Percentiles rank a stretch among this genome's conserved stretches.
phyloP scores from a whole-genome alignment of 2,888 invertebrate species.

The Drosophila niveifrons region DNA sequence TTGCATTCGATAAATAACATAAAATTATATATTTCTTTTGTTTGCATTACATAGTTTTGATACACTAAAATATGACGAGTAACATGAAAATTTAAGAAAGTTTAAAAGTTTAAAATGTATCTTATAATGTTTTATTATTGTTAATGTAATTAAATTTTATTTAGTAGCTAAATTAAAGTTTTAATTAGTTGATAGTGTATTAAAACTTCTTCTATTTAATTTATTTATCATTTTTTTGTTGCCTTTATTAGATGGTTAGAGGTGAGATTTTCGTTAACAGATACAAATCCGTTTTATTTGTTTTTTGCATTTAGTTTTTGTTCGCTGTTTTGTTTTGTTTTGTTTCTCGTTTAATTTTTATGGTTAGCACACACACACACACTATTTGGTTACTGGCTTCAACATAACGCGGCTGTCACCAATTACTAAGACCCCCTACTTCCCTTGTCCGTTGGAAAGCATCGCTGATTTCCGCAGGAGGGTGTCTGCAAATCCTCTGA shows the following conservation, averaged over 20 bases:
- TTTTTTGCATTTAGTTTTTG: slow-evolving; percentile 54
- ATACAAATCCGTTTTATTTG: slow-evolving; percentile 78
- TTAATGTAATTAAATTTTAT: no score
- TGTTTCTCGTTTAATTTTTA: slow-evolving; percentile 52
- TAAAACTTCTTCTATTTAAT: not conserved
- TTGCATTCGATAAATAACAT: slow-evolving; percentile 73
- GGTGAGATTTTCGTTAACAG: slow-evolving; percentile 50
- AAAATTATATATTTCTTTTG: slow-evolving; percentile 65
- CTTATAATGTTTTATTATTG: no score
- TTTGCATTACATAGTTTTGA: slow-evolving; percentile 43
- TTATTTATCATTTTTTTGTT: slow-evolving; percentile 35
- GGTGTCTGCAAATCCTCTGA: slow-evolving; percentile 65
- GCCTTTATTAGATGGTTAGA: not conserved
- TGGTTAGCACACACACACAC: no score
- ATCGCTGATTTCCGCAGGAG: slow-evolving; percentile 9
- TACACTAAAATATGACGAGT: not conserved
- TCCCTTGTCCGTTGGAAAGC: not conserved
- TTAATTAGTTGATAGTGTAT: not conserved
- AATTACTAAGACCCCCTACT: slow-evolving; percentile 50
- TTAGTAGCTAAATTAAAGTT: not conserved
- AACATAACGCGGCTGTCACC: slow-evolving; percentile 53
- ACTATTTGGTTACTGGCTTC: slow-evolving; percentile 40
- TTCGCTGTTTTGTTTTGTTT: slow-evolving; percentile 1
- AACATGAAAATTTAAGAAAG: not conserved
- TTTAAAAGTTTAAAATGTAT: no score